Evolutionary conservation across 1,140 invertebrate species (phyloP), one percentile per base, ranked within the genome.

Genomic region (Conopomorpha cramerella): DNA sequence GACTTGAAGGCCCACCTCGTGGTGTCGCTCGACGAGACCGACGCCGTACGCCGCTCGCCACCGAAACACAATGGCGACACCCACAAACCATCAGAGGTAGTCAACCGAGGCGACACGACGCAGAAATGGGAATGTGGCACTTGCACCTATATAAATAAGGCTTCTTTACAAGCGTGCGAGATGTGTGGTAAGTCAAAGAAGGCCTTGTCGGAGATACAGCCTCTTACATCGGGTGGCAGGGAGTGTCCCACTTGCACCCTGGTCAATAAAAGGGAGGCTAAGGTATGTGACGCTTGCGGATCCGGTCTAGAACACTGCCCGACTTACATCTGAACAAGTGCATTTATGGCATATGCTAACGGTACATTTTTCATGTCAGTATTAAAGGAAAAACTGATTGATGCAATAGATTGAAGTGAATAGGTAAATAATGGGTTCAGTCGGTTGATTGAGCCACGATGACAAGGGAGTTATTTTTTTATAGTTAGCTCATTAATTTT

Each of bases 211-310:
- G 84, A 87, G 49, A 78, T 81, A 10, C 77, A 81, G 39, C 86
- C 87, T 1, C 73, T 90, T 15, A 83, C 83, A 2, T 87, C 88
- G 17, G 89, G 89, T 0, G 89, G 89, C 0, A 81, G 85, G 18
- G 84, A 91, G 54, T 92, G 90, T 55, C 84, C 84, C 1, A 74
- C 83, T 17, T 92, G 90, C 61, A 92, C 89, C n/a, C 65, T 90
- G 8, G 86, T 91, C n/a, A 92, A 92, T 63, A 81, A 83, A 13
- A 84, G 85, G 59, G 82, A 83, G 34, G 84, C 82, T 3, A 76
- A 71, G 16, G 57, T 54, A 3, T 91, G 90, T 56, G 83, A 84
- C 36, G 89, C 84, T 13, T 92, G 90, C 73, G 78, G 78, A 10
- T 68, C 77, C 13, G 85, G 82, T 59, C 77, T 91, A 14, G 81